Base-by-base conservation (phyloP, 2,888 invertebrate species). In the Drosophila eohydei region DNA sequence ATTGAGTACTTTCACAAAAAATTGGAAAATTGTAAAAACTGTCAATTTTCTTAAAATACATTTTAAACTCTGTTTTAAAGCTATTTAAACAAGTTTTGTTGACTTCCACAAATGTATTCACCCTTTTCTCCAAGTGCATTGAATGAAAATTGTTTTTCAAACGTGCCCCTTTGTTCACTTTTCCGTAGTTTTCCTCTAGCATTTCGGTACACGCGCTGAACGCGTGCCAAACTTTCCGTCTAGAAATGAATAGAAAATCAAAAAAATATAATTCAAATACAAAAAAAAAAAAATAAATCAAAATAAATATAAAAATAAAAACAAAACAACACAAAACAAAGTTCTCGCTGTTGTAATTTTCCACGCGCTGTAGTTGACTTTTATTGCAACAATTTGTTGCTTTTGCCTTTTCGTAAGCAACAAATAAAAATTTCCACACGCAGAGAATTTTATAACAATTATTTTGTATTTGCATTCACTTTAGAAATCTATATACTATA, bases 371-470 rank as follows among this genome's bases (percentile, higher is more conserved):
- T 52, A 51, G 38, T 61, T 41, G 41, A 54, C 21, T 71, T 71
- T 75, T 74, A 76, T 76, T 58, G 62, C 21, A 61, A 63, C 62
- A 34, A 63, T 38, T 48, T 51, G 21, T 46, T 59, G 32, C 36
- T 43, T 30, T 55, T 58, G 36, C 62, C 48, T 56, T 60, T 64
- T 64, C 50, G 68, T 67, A 64, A 76, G 62, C 67, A 71, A 61
- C 41, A 48, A 70, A 61, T 84, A 60, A 74, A 74, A 68, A 71
- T 79, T 80, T 74, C 83, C 75, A 80, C 75, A 82, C 63, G 67
- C 56, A 21, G 36, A 21, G 52, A 52, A 67, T 67, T 76, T 83
- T 76, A 65, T 36, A 67, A 64, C 46, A 67, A 51, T 71, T 55
- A 57, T 70, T 66, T 84, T 16, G 26, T 58, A 30, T 40, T 62